These are phyloP conservation scores for Galeruca laticollis DNA, from an alignment of 2,888 invertebrate genomes.

Conservation along the genomic window DNA sequence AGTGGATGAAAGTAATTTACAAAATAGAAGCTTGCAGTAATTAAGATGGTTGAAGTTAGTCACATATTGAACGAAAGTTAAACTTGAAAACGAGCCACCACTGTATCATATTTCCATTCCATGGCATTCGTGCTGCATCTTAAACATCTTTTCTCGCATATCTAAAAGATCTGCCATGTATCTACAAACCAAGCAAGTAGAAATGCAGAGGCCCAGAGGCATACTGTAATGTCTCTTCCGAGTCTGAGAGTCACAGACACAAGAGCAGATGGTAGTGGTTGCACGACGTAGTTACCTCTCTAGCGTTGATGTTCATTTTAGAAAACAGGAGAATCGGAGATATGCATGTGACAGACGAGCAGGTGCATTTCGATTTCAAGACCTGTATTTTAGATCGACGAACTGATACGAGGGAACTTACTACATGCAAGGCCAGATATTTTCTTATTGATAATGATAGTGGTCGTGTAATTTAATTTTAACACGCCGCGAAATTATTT, in stretches of 20 bases:
- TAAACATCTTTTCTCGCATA: constrained; percentile 17
- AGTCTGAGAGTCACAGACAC: constrained; percentile 29
- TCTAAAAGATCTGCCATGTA: constrained; percentile 18
- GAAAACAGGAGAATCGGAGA: constrained; percentile 25
- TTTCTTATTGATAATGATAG: constrained; percentile 7
- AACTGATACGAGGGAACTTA: background rate
- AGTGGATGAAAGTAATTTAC: background rate
- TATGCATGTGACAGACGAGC: constrained; percentile 33
- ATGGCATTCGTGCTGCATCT: constrained; percentile 5
- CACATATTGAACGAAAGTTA: background rate
- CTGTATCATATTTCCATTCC: constrained; percentile 18
- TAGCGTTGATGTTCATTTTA: constrained; percentile 19
- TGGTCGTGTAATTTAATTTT: constrained; percentile 18
- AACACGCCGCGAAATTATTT: constrained; percentile 8
- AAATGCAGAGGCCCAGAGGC: constrained; percentile 20
- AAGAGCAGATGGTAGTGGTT: constrained; percentile 33
- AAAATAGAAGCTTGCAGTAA: background rate
- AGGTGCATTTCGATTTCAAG: constrained; percentile 26
- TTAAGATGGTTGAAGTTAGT: background rate
- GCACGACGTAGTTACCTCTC: constrained; percentile 11
- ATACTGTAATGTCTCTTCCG: constrained; percentile 21
- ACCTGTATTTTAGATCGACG: constrained; percentile 28
- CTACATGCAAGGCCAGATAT: constrained; percentile 7
- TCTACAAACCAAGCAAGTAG: constrained; percentile 8
- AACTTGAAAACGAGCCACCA: constrained; percentile 9